Conservation (phyloP, 2,888 invertebrate species). For the Pristionchus arcanus region DNA sequence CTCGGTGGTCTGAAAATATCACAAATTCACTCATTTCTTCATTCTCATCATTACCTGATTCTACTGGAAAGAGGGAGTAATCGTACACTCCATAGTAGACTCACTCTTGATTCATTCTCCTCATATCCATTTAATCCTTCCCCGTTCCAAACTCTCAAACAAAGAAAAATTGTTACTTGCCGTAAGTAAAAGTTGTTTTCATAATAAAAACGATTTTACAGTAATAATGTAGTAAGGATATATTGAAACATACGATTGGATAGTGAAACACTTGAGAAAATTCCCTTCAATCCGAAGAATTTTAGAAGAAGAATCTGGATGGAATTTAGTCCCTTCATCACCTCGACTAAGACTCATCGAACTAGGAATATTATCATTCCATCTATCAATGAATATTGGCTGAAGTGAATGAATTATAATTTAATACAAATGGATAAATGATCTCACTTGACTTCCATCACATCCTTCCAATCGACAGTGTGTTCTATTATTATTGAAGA, state of each 20-base stretch:
- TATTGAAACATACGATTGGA: not conserved
- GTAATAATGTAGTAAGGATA: not conserved
- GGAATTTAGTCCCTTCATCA: not conserved
- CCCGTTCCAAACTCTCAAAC: not conserved
- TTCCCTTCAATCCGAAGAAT: conserved; percentile 28
- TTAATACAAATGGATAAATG: not conserved
- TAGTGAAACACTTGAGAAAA: not conserved
- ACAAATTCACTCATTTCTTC: not conserved
- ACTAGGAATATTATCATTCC: not conserved
- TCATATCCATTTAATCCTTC: not conserved
- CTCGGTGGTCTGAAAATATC: not conserved
- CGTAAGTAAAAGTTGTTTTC: not conserved
- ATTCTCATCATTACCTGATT: not conserved
- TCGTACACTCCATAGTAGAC: conserved; percentile 16
- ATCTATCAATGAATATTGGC: conserved; percentile 9
- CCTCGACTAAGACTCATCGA: not conserved
- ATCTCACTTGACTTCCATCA: not conserved
- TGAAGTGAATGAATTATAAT: not conserved
- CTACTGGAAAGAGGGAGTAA: not conserved
- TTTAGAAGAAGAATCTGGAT: conserved; percentile 22
- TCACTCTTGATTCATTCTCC: not conserved
- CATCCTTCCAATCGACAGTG: not conserved
- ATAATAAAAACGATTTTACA: too few species aligned
- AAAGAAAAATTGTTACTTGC: not conserved
- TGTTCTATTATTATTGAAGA: not conserved